Evolutionary conservation across 2,888 invertebrate species (phyloP).

Genomic region (Chorisops tibialis): DNA sequence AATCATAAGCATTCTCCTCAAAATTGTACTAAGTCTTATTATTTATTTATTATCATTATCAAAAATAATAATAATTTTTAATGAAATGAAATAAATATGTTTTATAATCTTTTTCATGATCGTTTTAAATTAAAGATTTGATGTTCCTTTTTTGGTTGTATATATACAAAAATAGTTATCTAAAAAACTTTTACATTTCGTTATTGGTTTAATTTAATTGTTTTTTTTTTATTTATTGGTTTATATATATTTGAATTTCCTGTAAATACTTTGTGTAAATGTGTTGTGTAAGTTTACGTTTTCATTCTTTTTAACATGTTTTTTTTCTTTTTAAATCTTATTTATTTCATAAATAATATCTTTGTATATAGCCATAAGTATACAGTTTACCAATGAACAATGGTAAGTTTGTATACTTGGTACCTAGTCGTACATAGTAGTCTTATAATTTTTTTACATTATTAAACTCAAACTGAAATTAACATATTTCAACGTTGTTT

Average conservation of each 20-base stretch:
- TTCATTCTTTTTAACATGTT: too few species aligned
- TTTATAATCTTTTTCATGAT: background rate
- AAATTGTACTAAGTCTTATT: slow-evolving; percentile 21
- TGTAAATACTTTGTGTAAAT: background rate
- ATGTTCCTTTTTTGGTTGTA: background rate
- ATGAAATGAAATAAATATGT: too few species aligned
- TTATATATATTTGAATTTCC: background rate
- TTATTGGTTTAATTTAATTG: background rate
- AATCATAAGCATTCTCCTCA: background rate
- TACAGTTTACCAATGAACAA: background rate
- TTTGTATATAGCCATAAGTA: background rate
- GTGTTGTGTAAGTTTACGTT: too few species aligned
- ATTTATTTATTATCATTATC: background rate
- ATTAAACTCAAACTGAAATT: background rate
- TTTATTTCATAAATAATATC: background rate
- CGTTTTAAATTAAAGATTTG: too few species aligned
- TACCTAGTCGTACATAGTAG: background rate
- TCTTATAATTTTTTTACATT: background rate
- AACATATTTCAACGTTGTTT: background rate
- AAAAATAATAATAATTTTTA: background rate
- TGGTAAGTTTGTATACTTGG: background rate
- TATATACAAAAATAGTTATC: background rate
- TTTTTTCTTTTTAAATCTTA: background rate
- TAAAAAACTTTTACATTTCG: background rate
- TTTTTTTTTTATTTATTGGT: background rate